Evolutionary conservation across 2,113 vertebrate species (phyloP).

Genomic region (Budorcas taxicolor): DNA sequence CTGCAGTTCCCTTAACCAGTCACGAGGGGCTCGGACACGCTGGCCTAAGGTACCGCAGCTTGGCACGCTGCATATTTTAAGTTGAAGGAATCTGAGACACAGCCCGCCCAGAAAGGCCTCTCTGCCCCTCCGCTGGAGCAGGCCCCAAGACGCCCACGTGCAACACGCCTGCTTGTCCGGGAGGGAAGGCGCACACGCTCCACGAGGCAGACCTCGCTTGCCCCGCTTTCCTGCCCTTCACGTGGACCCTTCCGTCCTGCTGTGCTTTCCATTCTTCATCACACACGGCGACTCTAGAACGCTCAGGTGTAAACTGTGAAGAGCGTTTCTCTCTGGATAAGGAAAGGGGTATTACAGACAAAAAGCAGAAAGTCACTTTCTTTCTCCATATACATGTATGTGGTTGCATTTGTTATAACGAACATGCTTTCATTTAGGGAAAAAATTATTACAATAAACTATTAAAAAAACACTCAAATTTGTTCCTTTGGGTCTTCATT

Average conservation of each 20-base stretch:
- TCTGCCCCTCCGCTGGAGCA: too few species aligned
- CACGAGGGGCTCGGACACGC: fast-evolving
- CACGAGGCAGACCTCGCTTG: background rate
- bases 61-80: background rate
- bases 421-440: background rate
- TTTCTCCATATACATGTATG: background rate
- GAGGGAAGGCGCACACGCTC: background rate
- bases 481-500: background rate
- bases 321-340: background rate
- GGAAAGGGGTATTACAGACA: background rate
- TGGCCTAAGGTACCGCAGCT: background rate
- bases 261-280: background rate
- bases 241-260: too few species aligned
- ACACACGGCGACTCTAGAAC: background rate
- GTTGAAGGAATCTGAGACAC: background rate
- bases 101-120: background rate
- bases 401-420: background rate
- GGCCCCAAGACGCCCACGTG: background rate
- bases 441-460: background rate
- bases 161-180: fast-evolving
- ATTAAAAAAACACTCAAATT: background rate
- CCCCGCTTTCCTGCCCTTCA: background rate
- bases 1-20: background rate
- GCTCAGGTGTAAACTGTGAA: background rate
- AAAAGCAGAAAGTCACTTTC: background rate